A percentile compares a stretch with the other conserved stretches of the same genome.
phyloP scores from a whole-genome alignment of 2,888 invertebrate genomes.

The Drosophila paramelanica region DNA sequence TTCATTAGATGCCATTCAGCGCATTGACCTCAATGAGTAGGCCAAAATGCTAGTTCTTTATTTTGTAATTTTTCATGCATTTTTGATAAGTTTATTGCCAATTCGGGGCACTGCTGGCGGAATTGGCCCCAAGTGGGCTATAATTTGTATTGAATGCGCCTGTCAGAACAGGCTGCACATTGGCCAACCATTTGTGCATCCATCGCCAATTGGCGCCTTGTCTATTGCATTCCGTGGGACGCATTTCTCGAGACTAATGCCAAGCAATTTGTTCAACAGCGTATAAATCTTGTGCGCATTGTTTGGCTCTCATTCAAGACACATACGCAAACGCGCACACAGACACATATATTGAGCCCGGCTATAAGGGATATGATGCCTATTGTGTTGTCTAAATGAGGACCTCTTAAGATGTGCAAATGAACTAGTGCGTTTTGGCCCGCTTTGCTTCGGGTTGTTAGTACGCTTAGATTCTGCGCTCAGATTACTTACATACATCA shows the following conservation, averaged over 20 bases:
- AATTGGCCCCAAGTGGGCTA: constrained; percentile 12
- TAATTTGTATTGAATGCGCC: constrained; percentile 29
- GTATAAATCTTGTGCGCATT: constrained; percentile 66
- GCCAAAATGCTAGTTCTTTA: background rate
- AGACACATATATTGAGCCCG: constrained; percentile 4
- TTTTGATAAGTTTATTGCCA: constrained; percentile 43
- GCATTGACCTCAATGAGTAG: constrained; percentile 26
- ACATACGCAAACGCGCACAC: constrained; percentile 37
- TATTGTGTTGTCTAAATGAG: constrained; percentile 58
- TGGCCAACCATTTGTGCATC: constrained; percentile 31
- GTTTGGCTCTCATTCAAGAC: constrained; percentile 55
- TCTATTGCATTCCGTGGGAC: constrained; percentile 51
- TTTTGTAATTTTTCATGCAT: constrained; percentile 8
- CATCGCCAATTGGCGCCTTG: constrained; percentile 22
- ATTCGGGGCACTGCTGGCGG: constrained; percentile 15
- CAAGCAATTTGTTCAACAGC: constrained; percentile 68
- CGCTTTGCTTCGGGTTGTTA: constrained; percentile 39
- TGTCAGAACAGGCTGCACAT: constrained; percentile 24
- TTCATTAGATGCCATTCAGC: constrained; percentile 49
- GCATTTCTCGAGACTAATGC: constrained; percentile 50
- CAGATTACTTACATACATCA: constrained; percentile 68
- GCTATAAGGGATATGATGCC: constrained; percentile 13
- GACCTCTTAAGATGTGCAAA: constrained; percentile 63
- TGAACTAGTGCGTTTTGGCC: constrained; percentile 37
- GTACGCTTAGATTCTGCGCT: constrained; percentile 60